These are phyloP conservation scores for Ifrita kowaldi DNA, from an alignment of 2,113 vertebrate genomes.

Conservation along the genomic window DNA sequence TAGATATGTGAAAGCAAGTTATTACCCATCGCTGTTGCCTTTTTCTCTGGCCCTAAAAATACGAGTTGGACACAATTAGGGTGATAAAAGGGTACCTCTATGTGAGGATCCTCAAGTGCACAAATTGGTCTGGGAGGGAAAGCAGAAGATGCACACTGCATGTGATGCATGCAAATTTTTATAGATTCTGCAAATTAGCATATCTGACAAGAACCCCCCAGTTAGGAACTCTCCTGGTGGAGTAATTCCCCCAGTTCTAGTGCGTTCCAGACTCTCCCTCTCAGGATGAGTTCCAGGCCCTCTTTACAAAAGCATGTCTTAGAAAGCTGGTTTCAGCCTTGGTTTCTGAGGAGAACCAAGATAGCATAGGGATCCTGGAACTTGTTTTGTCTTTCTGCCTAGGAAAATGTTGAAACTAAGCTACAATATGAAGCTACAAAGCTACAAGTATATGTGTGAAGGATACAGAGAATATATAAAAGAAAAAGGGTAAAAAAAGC, in stretches of 20 bases:
- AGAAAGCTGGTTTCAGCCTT: not conserved
- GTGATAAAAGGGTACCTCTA: not conserved
- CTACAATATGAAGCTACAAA: not conserved
- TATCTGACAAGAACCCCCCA: not conserved
- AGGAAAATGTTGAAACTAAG: not conserved
- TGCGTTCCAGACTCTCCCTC: not conserved
- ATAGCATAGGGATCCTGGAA: not conserved
- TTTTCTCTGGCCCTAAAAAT: not conserved
- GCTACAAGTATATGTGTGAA: not conserved
- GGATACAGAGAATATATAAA: not conserved
- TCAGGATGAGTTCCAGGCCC: not conserved
- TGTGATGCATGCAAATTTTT: rapidly evolving
- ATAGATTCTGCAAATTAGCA: not conserved
- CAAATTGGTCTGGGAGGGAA: not conserved
- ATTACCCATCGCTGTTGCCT: not conserved
- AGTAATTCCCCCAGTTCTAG: not conserved
- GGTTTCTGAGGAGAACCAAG: not conserved
- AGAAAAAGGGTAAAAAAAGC: not conserved
- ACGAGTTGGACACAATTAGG: not conserved
- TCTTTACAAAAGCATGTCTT: not conserved
- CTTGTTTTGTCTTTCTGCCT: not conserved
- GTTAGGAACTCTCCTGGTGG: not conserved
- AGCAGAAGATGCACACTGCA: rapidly evolving
- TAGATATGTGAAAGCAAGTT: not conserved
- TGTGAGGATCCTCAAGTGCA: not conserved